Percentiles rank a stretch among this genome's conserved stretches.
phyloP scores from a whole-genome alignment of 2,888 invertebrate genomes.

The Argynnis bischoffii region DNA sequence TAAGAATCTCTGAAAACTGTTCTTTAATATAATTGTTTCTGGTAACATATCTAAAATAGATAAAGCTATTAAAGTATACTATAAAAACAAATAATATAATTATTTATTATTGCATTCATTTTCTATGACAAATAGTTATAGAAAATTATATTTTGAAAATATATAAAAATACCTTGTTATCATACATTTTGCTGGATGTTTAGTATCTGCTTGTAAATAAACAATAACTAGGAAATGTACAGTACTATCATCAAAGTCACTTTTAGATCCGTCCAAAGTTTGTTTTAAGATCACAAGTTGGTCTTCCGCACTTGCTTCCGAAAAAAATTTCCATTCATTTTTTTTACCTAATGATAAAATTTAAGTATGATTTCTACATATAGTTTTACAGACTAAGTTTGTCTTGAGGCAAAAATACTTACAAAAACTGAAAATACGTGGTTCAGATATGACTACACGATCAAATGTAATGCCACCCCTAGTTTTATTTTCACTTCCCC shows the following conservation, averaged over 20 bases:
- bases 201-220: slow-evolving; percentile 61
- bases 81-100: background rate
- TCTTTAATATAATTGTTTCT: slow-evolving; percentile 53
- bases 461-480: slow-evolving; percentile 53
- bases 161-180: slow-evolving; percentile 54
- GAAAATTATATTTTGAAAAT: background rate
- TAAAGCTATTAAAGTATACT: background rate
- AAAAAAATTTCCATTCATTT: slow-evolving; percentile 46
- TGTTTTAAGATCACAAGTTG: slow-evolving; percentile 58
- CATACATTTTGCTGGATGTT: slow-evolving; percentile 71
- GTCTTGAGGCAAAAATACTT: slow-evolving; percentile 6
- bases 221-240: slow-evolving; percentile 55
- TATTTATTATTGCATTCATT: too few relatives aligned
- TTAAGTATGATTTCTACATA: background rate
- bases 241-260: slow-evolving; percentile 36
- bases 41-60: slow-evolving; percentile 57
- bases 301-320: slow-evolving; percentile 52
- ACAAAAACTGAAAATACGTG: slow-evolving; percentile 20
- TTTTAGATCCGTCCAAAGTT: slow-evolving; percentile 44
- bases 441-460: slow-evolving; percentile 48
- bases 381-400: background rate
- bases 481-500: slow-evolving; percentile 50
- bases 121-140: background rate
- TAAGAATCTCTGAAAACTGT: slow-evolving; percentile 51
- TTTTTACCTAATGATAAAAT: slow-evolving; percentile 44